phyloP scores from a whole-genome alignment of 2,888 invertebrate genomes.

The Chaitophorus viminalis region DNA sequence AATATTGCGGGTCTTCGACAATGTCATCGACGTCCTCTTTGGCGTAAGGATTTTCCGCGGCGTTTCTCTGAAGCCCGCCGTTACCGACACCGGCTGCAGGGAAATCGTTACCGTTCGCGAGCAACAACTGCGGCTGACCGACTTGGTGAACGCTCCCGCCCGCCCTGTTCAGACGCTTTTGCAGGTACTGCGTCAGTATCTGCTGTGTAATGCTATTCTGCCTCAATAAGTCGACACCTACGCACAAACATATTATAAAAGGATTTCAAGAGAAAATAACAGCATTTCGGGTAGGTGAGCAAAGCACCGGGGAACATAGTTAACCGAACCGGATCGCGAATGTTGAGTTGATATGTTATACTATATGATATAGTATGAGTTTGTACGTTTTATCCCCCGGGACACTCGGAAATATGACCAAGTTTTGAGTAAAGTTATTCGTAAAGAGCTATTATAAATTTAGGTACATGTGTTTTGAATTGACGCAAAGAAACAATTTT shows the following conservation, averaged over 20 bases:
- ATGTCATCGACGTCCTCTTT: conserved; percentile 21
- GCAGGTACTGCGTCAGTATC: conserved; percentile 79
- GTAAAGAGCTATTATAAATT: no score
- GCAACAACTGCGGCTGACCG: conserved; percentile 17
- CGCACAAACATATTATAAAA: conserved; percentile 37
- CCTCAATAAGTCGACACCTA: conserved; percentile 65
- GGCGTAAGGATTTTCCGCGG: conserved; percentile 31
- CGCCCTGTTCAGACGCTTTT: conserved; percentile 73
- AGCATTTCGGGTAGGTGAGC: not conserved
- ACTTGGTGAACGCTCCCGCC: conserved; percentile 77
- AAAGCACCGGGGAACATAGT: not conserved
- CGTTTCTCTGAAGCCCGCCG: conserved; percentile 7
- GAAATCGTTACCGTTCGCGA: conserved; percentile 4
- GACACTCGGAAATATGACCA: no score
- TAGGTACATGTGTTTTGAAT: no score
- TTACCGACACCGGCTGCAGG: conserved; percentile 71
- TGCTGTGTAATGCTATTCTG: conserved; percentile 82
- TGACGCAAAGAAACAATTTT: no score
- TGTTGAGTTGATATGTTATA: no score
- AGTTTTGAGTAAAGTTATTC: no score
- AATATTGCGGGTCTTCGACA: conserved; percentile 26
- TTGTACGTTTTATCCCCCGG: not conserved
- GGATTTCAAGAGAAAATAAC: conserved; percentile 28
- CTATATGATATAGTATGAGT: not conserved
- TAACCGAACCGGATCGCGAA: no score